A percentile compares a stretch with the other conserved stretches of the same genome.
Evolutionary conservation across 1,140 invertebrate species (phyloP).

Genomic region (Holcopasites calliopsidis): DNA sequence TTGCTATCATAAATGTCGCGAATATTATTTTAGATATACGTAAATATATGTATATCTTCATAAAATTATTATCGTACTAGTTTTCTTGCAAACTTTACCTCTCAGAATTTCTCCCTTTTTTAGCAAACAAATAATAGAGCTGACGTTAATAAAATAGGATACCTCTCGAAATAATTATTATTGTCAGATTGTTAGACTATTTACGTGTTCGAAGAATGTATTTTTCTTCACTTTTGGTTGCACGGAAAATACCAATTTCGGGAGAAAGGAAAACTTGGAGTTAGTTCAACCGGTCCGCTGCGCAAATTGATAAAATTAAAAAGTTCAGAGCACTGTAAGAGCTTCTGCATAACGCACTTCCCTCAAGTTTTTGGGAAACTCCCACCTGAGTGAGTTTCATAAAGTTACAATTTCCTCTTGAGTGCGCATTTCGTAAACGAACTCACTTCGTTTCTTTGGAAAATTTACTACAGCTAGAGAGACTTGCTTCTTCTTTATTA

Average conservation of each 20-base stretch:
- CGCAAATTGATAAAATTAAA: conserved; percentile 15
- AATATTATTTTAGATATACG: too few relatives aligned
- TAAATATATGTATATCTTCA: too few relatives aligned
- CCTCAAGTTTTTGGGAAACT: neutral
- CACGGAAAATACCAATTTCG: neutral
- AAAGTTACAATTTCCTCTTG: neutral
- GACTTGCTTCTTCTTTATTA: too few relatives aligned
- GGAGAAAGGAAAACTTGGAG: neutral
- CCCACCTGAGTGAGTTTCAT: neutral
- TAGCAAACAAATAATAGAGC: too few relatives aligned
- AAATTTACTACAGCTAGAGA: too few relatives aligned
- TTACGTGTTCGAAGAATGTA: neutral
- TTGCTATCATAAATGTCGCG: too few relatives aligned
- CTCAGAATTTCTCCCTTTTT: neutral
- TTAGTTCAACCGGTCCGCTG: neutral
- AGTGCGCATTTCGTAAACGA: too few relatives aligned
- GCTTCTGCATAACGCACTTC: neutral
- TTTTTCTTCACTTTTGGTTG: neutral
- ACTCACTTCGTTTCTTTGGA: neutral
- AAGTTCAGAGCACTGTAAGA: neutral
- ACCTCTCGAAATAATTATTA: neutral
- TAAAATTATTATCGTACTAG: too few relatives aligned
- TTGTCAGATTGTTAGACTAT: neutral
- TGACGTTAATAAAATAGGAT: neutral
- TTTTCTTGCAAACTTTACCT: too few relatives aligned